Evolutionary conservation across 2,113 vertebrate species (phyloP), one percentile per base, ranked within the genome.

Genomic region (Seriola rivoliana): DNA sequence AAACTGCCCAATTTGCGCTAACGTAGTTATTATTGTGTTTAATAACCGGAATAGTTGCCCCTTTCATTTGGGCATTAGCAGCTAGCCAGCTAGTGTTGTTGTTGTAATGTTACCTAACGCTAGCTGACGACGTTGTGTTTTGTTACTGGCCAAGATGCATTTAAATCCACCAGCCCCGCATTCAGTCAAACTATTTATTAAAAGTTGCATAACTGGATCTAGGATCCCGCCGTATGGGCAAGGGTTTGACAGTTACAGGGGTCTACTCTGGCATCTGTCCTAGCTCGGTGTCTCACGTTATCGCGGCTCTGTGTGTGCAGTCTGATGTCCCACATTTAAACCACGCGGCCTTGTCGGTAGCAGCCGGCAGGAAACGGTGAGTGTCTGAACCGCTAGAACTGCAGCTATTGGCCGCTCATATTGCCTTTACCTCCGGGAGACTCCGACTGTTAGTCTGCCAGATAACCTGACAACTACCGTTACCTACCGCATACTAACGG

Each of bases 241-340:
- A 0, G 3, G 0, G 14, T 54, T 54, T 34, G 48, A 4, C 57
- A 44, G 46, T 68, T n/a, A 11, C 3, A 10, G 32, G 10, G 54
- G 7, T 64, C 1, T 48, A 1, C 23, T 32, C 52, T 44, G 69
- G 42, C 67, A 44, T 55, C 19, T n/a, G n/a, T 71, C 70, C 63
- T 42, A 8, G 32, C 72, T 54, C 17, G 38, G 66, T 70, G 10
- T n/a, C 67, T 48, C 85, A 59, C 78, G 82, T 69, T 89, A 79
- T 46, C 46, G 68, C 75, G 64, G 73, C 65, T 71, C 65, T 65
- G 57, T 67, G 57, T 72, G 77, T 79, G 72, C 42, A 68, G 55
- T 42, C 36, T 57, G 78, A 84, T 81, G 89, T 88, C 91, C 92
- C 93, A 92, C 91, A 94, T 95, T 95, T 92, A 93, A 94, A 94